A percentile compares a stretch with the other conserved stretches of the same genome.
These are phyloP conservation scores for Siphlonurus alternatus DNA, from an alignment of 2,888 invertebrate species.

Conservation along the genomic window DNA sequence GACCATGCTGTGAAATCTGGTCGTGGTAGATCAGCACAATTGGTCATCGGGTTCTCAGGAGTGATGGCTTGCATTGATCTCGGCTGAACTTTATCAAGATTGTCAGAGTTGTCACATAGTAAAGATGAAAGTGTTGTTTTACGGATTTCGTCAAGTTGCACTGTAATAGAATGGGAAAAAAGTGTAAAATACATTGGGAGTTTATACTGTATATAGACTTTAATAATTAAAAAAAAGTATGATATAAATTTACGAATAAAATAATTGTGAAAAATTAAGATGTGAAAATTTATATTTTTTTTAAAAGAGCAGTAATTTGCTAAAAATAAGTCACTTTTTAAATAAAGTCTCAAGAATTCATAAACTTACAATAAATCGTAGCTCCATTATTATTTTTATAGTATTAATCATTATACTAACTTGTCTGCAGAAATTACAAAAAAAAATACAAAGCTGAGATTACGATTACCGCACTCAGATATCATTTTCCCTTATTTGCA, in stretches of 20 bases:
- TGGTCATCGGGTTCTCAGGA: constrained; percentile 38
- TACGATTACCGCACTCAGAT: no score
- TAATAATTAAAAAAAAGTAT: neutral
- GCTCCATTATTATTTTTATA: no score
- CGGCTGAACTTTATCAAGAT: constrained; percentile 42
- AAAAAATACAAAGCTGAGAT: no score
- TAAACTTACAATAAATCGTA: no score
- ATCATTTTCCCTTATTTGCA: no score
- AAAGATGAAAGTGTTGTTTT: constrained; percentile 54
- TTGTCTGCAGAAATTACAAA: no score
- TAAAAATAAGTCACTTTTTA: no score
- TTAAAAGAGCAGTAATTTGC: no score
- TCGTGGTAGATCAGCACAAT: constrained; percentile 42
- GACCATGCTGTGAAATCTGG: constrained; percentile 41
- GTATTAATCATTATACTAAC: no score
- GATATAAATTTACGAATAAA: no score
- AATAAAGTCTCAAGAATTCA: no score
- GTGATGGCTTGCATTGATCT: constrained; percentile 47
- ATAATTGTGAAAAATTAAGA: no score
- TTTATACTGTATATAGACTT: neutral
- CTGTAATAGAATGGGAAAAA: constrained; percentile 23
- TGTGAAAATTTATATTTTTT: constrained; percentile 5
- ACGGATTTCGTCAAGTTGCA: constrained; percentile 65
- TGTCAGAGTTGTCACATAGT: constrained; percentile 60
- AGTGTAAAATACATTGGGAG: neutral